phyloP scores from a whole-genome alignment of 1,140 invertebrate species.

The Bombus picipes region DNA sequence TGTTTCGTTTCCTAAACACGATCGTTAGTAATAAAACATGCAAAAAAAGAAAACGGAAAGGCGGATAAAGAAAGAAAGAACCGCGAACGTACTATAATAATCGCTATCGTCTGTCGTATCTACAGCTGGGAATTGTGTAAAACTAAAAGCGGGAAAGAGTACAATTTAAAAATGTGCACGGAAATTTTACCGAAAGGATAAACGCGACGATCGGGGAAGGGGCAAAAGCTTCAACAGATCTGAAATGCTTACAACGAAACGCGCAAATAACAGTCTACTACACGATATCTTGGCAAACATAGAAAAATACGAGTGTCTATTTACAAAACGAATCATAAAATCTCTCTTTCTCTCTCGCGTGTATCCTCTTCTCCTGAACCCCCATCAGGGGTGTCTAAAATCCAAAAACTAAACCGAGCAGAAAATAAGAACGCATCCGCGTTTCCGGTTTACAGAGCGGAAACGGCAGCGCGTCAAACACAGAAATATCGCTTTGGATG shows the following conservation, averaged over 20 bases:
- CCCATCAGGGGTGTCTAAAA: neutral
- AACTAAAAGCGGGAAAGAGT: neutral
- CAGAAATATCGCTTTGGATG: neutral
- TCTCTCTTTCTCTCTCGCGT: slow-evolving; percentile 43
- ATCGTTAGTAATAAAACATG: neutral
- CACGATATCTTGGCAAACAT: slow-evolving; percentile 56
- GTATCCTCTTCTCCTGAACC: neutral
- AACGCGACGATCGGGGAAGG: slow-evolving; percentile 29
- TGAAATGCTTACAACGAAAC: slow-evolving; percentile 64
- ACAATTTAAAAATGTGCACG: neutral
- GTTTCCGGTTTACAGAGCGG: neutral
- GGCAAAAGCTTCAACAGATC: slow-evolving; percentile 58
- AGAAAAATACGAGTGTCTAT: slow-evolving; percentile 70
- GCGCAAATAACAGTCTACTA: slow-evolving; percentile 67
- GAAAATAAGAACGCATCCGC: neutral
- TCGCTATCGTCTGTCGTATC: no score
- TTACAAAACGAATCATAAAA: slow-evolving; percentile 65
- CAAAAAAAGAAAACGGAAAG: neutral
- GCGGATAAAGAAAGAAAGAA: neutral
- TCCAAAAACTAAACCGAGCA: neutral
- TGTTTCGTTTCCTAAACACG: neutral
- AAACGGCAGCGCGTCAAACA: neutral
- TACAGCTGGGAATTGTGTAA: neutral
- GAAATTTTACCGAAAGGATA: slow-evolving; percentile 13
- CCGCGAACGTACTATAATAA: neutral